Conservation (phyloP, 2,888 invertebrate species). For the Spilosoma lubricipeda region DNA sequence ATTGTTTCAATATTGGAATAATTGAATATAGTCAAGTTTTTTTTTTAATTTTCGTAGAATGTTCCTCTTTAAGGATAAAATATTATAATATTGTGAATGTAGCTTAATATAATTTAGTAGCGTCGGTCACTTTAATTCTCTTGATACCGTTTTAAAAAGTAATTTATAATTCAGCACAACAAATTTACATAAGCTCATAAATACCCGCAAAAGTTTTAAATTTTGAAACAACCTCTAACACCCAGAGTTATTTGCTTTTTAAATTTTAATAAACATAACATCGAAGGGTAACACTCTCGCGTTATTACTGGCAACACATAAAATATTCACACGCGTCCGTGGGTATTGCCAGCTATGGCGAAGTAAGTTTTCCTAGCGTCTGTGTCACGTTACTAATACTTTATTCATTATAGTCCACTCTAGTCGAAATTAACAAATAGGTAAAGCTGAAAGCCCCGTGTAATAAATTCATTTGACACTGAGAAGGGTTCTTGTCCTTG, state of each 20-base stretch:
- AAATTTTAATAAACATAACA: constrained; percentile 22
- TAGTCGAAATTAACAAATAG: constrained; percentile 13
- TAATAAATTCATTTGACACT: constrained; percentile 21
- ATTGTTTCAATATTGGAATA: too few relatives aligned
- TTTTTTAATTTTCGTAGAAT: too few relatives aligned
- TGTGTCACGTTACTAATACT: constrained; percentile 1
- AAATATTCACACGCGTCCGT: constrained; percentile 40
- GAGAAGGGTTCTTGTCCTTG: constrained; percentile 10
- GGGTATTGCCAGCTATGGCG: constrained; percentile 20
- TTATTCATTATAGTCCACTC: constrained; percentile 19
- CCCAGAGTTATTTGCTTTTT: constrained; percentile 18
- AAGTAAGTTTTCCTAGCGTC: constrained; percentile 7
- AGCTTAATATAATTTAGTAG: too few relatives aligned
- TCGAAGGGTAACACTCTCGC: constrained; percentile 17
- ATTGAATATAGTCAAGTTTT: too few relatives aligned
- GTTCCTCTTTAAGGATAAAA: too few relatives aligned
- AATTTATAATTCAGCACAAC: not conserved
- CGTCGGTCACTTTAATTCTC: too few relatives aligned
- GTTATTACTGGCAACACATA: constrained; percentile 34
- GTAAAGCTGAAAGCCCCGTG: constrained; percentile 1
- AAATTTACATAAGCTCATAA: not conserved
- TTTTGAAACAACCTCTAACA: constrained; percentile 7
- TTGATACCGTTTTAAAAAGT: too few relatives aligned
- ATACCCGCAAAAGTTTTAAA: constrained; percentile 2
- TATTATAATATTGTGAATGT: too few relatives aligned